Percentiles rank a stretch among this genome's conserved stretches.
Evolutionary conservation across 2,113 vertebrate genomes (phyloP).

Genomic region (Urocitellus parryii): DNA sequence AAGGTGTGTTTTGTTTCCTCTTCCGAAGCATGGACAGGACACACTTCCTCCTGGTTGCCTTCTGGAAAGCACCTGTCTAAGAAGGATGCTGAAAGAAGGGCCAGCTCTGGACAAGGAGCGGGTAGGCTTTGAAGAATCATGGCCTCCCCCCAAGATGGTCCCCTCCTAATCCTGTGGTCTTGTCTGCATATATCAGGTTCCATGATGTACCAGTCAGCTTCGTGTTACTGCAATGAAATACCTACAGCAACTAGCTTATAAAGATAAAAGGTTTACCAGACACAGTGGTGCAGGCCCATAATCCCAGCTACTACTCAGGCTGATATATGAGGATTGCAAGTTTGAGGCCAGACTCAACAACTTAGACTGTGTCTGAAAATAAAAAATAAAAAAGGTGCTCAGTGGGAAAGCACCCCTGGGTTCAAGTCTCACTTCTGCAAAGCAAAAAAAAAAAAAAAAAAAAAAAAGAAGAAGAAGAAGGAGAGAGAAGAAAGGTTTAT

Average conservation of each 20-base stretch:
- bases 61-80: not conserved
- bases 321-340: not conserved
- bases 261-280: not conserved
- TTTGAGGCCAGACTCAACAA: not conserved
- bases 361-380: not conserved
- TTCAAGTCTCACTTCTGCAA: too few species aligned
- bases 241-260: not conserved
- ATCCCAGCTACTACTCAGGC: not conserved
- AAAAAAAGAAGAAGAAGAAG: too few species aligned
- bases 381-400: not conserved
- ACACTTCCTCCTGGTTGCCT: not conserved
- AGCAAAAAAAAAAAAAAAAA: too few species aligned
- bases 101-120: fast-evolving
- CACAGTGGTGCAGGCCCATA: not conserved
- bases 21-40: not conserved
- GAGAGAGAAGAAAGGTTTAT: not conserved
- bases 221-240: not conserved
- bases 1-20: not conserved
- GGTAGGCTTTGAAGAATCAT: not conserved
- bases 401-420: too few species aligned
- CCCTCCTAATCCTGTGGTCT: too few species aligned
- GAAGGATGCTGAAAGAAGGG: not conserved
- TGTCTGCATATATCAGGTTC: not conserved
- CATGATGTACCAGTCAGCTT: not conserved
- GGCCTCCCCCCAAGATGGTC: not conserved